Base-by-base conservation (phyloP, 2,888 invertebrate species). In the Eilema caniola region DNA sequence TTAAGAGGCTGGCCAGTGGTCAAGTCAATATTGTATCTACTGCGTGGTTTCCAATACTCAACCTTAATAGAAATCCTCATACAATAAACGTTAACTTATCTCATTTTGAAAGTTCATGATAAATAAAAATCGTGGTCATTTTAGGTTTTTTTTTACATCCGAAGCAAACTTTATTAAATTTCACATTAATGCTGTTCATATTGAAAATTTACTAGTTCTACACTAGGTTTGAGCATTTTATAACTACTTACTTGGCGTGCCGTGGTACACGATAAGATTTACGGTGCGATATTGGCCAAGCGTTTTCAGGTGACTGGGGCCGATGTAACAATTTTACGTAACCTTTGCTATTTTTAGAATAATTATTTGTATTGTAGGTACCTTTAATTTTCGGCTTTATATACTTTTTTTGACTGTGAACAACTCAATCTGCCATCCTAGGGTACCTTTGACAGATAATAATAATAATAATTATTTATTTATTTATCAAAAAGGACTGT, bases 181-280 rank as follows among this genome's bases (percentile, higher is more conserved):
- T 66, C 57, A 68, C 67, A 28, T 77, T 64, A 75, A 72, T 67
- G 71, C 67, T 73, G 69, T 79, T 79, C 70, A 71, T 73, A 71
- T 72, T 77, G 80, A 75, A 74, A 77, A 81, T 74, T 74, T 70
- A 73, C 77, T 80, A 70, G 71, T 72, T 74, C 67, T 67, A 65
- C 56, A 66, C 62, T 73, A 66, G 68, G 71, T 69, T 76, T 81
- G 80, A 77, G 82, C 72, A 74, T 77, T 80, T 80, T 79, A 69
- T 82, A 82, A 73, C 80, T 77, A 80, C 82, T 80, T 70, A 79
- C 82, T 80, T 82, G 77, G 80, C 75, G 80, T 77, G 70, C 72
- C 65, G 73, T 41, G 80, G 47, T 53, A 53, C 72, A 72, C 75
- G 82, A 79, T 80, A 82, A 80, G 82, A 80, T 82, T 80, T 82